A percentile compares a stretch with the other conserved stretches of the same genome.
These are phyloP conservation scores for Patiria miniata DNA, from an alignment of 35 echinoderm and acorn worm species.

Conservation along the genomic window DNA sequence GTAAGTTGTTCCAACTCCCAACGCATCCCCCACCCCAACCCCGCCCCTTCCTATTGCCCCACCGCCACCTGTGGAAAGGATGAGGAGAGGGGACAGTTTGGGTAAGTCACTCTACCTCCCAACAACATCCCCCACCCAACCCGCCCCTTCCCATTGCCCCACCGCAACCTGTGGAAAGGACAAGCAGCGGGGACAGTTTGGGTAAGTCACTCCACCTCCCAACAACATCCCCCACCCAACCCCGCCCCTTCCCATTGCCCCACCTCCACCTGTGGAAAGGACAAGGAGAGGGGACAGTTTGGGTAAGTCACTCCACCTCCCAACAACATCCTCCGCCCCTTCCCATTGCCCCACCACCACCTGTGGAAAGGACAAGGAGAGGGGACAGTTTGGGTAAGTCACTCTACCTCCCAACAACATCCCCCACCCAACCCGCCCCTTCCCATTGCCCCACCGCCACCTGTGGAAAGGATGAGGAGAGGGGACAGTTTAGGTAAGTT, in stretches of 20 bases:
- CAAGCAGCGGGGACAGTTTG: conserved; percentile 17
- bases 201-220: no score
- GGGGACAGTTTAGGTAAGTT: conserved; percentile 40
- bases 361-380: conserved; percentile 12
- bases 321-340: no score
- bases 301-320: conserved; percentile 31
- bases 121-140: no score
- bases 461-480: conserved; percentile 8
- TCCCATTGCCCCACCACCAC: conserved; percentile 77
- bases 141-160: conserved; percentile 67
- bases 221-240: no score
- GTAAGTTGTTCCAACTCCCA: conserved; percentile 31
- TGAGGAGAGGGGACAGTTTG: conserved; percentile 17
- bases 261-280: no score
- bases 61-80: conserved; percentile 47
- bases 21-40: neutral
- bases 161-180: conserved; percentile 45
- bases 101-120: no score
- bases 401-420: no score
- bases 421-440: no score
- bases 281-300: conserved; percentile 42
- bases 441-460: conserved; percentile 75
- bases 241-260: no score
- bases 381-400: conserved; percentile 44
- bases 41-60: no score